These are phyloP conservation scores for Paracyprichromis sp. DNA, from an alignment of 2,113 vertebrate genomes.

Conservation along the genomic window DNA sequence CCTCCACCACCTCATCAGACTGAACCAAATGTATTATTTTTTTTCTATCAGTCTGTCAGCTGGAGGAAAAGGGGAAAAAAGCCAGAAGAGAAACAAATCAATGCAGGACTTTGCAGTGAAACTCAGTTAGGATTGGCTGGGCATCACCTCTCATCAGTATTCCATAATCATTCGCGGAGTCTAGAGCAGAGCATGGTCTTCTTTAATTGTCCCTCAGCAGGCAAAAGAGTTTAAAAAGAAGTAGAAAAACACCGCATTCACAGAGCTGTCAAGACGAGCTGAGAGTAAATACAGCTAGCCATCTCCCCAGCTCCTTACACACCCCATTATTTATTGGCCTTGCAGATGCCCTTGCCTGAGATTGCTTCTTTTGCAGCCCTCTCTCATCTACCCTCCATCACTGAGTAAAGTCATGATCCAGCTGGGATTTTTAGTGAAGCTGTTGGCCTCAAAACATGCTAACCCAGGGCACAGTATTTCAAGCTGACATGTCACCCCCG, in stretches of 20 bases:
- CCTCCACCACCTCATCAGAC: background rate
- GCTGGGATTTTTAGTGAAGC: conserved; percentile 10
- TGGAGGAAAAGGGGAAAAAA: background rate
- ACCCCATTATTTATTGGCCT: conserved; percentile 39
- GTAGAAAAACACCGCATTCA: conserved; percentile 18
- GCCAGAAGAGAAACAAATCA: conserved; percentile 30
- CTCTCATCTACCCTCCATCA: conserved; percentile 2
- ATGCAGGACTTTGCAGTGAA: conserved; percentile 10
- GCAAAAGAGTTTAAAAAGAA: conserved; percentile 19
- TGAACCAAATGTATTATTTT: background rate
- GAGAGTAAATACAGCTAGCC: conserved; percentile 40
- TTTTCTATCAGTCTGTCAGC: conserved; percentile 4
- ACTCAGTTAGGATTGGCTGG: conserved; percentile 4
- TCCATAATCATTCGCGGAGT: conserved; percentile 30
- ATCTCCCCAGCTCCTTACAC: conserved; percentile 16
- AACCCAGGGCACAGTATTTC: conserved; percentile 16
- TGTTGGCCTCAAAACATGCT: conserved; percentile 21
- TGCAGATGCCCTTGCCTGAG: conserved; percentile 24
- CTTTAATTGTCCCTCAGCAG: conserved; percentile 60
- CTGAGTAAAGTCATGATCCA: conserved; percentile 28
- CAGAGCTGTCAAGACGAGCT: conserved; percentile 27
- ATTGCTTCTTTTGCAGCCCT: conserved; percentile 22
- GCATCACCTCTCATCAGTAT: conserved; percentile 57
- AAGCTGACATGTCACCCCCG: conserved; percentile 17
- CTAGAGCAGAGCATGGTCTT: background rate